Base-by-base conservation (phyloP, 64 coral and sea anemone genomes). In the Acropora tenuis region DNA sequence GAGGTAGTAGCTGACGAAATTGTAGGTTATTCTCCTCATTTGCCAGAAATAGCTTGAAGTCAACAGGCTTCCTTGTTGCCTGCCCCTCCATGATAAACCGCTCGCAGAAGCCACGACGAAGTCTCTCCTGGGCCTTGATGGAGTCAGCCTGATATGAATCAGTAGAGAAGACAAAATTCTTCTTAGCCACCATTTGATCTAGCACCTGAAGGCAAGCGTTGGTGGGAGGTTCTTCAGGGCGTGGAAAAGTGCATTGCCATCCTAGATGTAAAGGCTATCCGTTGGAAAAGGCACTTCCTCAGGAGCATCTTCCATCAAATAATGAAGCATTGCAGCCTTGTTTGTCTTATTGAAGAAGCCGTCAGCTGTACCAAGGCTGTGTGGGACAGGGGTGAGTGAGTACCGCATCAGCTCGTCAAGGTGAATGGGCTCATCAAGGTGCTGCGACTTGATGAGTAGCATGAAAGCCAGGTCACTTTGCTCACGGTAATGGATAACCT, bases 11-110 rank as follows among this genome's bases (percentile, higher is more conserved):
- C 41, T 88, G 61, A 16, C 69, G 89, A 4, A 93, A 47, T 86
- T 93, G 92, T 5, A 20, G 63, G 19, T 87, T 93, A 47, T 93
- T 87, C 2, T 86, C 86, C 2, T 93, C 86, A 18, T 93, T 93
- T 61, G 91, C 83, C 47, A 93, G 84, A 78, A 93, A 88, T 13
- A 93, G 83, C 72, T 93, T 93, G 48, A 93, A 93, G 50, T 93
- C 77, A 41, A 20, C 45, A 41, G 86, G 86, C 19, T 88, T 88
- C 43, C 86, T 88, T 88, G 92, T 94, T 19, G 86, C 86, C 41
- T 5, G 92, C 17, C 80, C 93, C 13, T 84, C 88, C 7, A 94
- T 7, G 42, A 90, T 74, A 19, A 60, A 88, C 48, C 12, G 5
- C 55, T 84, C 57, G 8, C 80, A 86, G 45, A 45, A 78, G 15